Evolutionary conservation across 2,797 vertebrate genomes (phyloP).

Genomic region (Poecilia wingei): DNA sequence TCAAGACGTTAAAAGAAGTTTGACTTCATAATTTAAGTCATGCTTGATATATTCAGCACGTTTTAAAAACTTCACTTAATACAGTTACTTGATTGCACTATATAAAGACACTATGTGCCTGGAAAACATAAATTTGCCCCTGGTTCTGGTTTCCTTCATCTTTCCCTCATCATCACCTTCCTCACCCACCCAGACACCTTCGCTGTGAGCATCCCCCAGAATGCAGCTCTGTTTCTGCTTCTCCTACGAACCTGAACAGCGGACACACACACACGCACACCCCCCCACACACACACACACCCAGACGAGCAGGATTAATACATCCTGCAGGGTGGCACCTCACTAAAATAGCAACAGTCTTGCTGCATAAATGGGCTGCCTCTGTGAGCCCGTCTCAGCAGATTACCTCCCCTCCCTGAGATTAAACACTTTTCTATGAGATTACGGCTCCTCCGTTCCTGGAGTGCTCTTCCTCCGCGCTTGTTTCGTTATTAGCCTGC

Average conservation of each 20-base stretch:
- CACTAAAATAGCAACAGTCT: conserved; percentile 64
- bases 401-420: conserved; percentile 71
- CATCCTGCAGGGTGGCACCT: conserved; percentile 67
- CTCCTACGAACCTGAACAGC: conserved; percentile 55
- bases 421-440: conserved; percentile 73
- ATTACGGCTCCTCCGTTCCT: conserved; percentile 65
- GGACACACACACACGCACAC: neutral
- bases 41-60: no score
- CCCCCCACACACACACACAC: neutral
- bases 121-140: no score
- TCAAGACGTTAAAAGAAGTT: no score
- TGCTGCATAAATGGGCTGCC: conserved; percentile 57
- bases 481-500: conserved; percentile 59
- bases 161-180: neutral
- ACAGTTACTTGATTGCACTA: no score
- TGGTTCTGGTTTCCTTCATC: neutral
- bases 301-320: conserved; percentile 54
- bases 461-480: conserved; percentile 47
- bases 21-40: no score
- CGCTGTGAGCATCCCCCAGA: neutral
- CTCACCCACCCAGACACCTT: conserved; percentile 2
- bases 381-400: conserved; percentile 67
- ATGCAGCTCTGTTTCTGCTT: neutral
- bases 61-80: no score
- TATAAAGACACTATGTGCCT: no score